Base-by-base conservation (phyloP, 92 coral and sea anemone genomes). In the Meandrina meandrites region DNA sequence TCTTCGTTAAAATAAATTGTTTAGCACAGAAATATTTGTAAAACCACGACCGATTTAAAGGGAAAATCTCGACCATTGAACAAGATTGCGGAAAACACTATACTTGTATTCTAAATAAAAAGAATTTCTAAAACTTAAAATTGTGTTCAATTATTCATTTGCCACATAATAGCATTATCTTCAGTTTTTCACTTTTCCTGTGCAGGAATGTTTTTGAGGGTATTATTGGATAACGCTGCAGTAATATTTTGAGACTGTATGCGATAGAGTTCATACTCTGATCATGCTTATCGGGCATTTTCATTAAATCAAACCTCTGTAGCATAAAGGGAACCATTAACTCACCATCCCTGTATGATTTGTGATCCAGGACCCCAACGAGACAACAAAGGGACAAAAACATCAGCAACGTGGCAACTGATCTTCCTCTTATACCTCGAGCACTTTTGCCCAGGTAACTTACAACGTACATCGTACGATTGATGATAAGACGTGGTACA, bases 341-440 rank as follows among this genome's bases (percentile, higher is more conserved):
- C 86, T 28, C 74, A 47, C 86, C 86, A 69, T 82, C 86, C 31
- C 54, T 70, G 57, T 45, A 70, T 48, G 86, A 82, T 24, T 50
- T 69, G 78, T 82, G 66, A 42, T 82, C 86, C 77, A 82, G 18
- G 45, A 28, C 48, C 48, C 21, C 32, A 69, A 30, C 48, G 21
- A 48, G 30, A 50, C 86, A 50, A 82, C 64, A 82, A 21, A 82
- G 21, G 31, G 69, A n/a, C 67, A 82, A 31, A n/a, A 82, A 48
- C 62, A 40, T 47, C 40, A 82, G 47, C 11, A 56, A 81, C 18
- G 54, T 21, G 8, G 4, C 16, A 1, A 69, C 19, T 0, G 77
- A 70, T 19, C 30, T 47, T 68, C 30, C 30, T 27, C 47, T 32
- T 30, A 81, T 9, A 19, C 45, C 31, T 68, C 17, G 18, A 22